These are phyloP conservation scores for Drosophila eugracilis DNA, from an alignment of 1,140 invertebrate genomes.

Conservation along the genomic window DNA sequence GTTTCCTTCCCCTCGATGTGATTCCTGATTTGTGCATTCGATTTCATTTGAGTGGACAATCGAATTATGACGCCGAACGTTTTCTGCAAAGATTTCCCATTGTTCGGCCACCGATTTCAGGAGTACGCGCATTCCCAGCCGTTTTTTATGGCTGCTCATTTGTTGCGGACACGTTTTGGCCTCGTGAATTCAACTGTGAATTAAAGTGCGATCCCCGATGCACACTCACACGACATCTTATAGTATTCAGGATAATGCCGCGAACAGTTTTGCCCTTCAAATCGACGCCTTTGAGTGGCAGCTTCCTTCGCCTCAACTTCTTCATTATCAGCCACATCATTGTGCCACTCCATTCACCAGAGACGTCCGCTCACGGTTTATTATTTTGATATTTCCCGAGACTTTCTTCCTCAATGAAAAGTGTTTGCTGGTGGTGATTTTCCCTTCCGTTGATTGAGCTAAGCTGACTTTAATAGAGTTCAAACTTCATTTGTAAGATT, in stretches of 20 bases:
- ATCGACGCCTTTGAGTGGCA: conserved; percentile 55
- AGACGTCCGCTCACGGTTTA: conserved; percentile 56
- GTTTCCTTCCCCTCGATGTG: conserved; percentile 42
- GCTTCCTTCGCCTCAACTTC: conserved; percentile 65
- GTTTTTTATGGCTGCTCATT: conserved; percentile 77
- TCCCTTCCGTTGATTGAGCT: conserved; percentile 12
- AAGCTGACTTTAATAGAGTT: conserved; percentile 56
- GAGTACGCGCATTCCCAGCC: conserved; percentile 25
- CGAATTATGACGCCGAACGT: conserved; percentile 74
- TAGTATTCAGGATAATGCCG: conserved; percentile 49
- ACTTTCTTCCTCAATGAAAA: conserved; percentile 51
- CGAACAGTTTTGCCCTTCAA: conserved; percentile 49
- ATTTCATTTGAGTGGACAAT: conserved; percentile 82
- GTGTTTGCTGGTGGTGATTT: conserved; percentile 18
- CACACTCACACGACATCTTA: conserved; percentile 64
- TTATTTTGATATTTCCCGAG: conserved; percentile 72
- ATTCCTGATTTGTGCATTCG: conserved; percentile 74
- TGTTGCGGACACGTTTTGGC: conserved; percentile 76
- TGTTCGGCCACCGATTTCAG: conserved; percentile 8
- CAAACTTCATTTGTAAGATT: conserved; percentile 15
- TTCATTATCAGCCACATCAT: conserved; percentile 43
- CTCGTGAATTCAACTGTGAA: conserved; percentile 44
- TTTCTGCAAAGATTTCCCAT: conserved; percentile 29
- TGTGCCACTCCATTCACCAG: conserved; percentile 28
- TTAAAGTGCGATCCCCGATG: conserved; percentile 66